Evolutionary conservation across 64 coral and sea anemone species (phyloP), one percentile per base, ranked within the genome.

Genomic region (Stichodactyla helianthus): DNA sequence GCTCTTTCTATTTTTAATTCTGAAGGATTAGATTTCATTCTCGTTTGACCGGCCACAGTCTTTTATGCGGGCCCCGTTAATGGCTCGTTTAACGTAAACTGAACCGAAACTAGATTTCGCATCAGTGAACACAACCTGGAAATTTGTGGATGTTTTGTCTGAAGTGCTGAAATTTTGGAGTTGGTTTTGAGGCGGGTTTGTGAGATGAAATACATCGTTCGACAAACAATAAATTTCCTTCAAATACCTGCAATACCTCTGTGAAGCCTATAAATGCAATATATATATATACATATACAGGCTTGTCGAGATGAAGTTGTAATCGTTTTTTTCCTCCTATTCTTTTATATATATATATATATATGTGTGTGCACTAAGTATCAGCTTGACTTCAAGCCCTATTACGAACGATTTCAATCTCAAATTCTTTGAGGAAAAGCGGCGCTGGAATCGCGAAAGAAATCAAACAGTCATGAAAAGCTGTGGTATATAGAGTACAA

Each of bases 1-100:
- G 68, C 16, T 6, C 78, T 54, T 54, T 81, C n/a, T 53, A 81
- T 51, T 81, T 53, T 81, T 81, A 81, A 54, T 54, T 81, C 25
- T n/a, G 7, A 74, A 74, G 31, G 68, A 74, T 74, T 27, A 74
- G 10, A 23, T 26, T 74, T 74, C 68, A 74, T 74, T 74, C 27
- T 71, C 6, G 68, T 28, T 28, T 74, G 8, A 74, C 23, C 12
- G 23, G 25, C 27, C 25, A 74, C 8, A 5, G 68, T 10, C 25
- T 26, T 74, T 74, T 44, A 3, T 74, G 10, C 68, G 23, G 7
- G 4, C 19, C 25, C 8, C 10, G 4, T 35, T 74, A 74, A 31
- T 13, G 12, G n/a, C 68, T 74, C 23, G 26, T 74, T 13, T 6
- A 74, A 74, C 68, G 5, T 31, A 74, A 74, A 74, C 25, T 74